These are phyloP conservation scores for Glossophaga mutica DNA, from an alignment of 2,797 vertebrate species.

Conservation along the genomic window DNA sequence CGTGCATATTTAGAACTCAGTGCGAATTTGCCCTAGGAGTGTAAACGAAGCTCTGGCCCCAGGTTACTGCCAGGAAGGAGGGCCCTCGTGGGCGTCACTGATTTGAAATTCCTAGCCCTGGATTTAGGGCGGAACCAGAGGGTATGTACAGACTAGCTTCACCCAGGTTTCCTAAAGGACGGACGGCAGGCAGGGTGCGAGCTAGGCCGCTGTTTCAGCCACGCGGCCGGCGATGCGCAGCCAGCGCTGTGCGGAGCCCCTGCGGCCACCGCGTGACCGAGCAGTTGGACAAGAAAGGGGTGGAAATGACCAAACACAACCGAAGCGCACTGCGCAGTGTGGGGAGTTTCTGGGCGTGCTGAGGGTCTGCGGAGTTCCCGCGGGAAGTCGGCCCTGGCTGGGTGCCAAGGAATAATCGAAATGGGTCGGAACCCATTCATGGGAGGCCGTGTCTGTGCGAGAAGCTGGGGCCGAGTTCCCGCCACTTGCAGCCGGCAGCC, in stretches of 20 bases:
- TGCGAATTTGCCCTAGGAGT: not conserved
- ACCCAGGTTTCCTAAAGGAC: not conserved
- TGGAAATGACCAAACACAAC: not conserved
- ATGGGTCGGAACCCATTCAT: rapidly evolving
- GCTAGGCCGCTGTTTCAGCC: not conserved
- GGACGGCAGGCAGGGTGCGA: rapidly evolving
- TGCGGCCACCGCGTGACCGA: too few relatives aligned
- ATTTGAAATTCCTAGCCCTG: not conserved
- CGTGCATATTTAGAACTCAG: not conserved
- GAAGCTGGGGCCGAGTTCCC: not conserved
- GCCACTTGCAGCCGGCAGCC: rapidly evolving
- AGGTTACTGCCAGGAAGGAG: not conserved
- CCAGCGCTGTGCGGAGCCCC: not conserved
- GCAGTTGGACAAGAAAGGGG: not conserved
- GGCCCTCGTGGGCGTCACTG: too few relatives aligned
- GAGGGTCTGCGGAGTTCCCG: rapidly evolving
- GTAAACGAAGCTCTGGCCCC: not conserved
- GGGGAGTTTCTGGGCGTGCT: not conserved
- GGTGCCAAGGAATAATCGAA: not conserved
- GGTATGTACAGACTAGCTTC: not conserved
- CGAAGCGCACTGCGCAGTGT: not conserved
- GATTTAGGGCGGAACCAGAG: not conserved
- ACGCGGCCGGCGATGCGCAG: rapidly evolving
- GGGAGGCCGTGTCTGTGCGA: too few relatives aligned
- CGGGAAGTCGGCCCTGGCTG: not conserved